Base-by-base conservation (phyloP, 53 echinoderm and acorn worm species). In the Zoroaster sp. region DNA sequence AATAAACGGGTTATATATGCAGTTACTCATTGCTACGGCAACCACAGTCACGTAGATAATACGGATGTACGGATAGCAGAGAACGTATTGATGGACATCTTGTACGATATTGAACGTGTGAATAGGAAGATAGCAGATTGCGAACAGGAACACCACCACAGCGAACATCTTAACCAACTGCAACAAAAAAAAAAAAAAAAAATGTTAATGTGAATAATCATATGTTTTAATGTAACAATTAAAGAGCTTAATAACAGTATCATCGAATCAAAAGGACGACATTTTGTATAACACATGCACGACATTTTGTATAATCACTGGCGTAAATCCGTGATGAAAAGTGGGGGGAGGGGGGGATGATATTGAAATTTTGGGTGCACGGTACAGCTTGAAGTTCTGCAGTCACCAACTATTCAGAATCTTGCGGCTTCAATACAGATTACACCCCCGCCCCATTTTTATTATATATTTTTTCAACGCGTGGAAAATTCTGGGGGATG, bases 91-190 rank as follows among this genome's bases (percentile, higher is more conserved):
- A 36, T 87, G 52, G 51, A 95, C 83, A 71, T 97, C 97, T 86
- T 92, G 90, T 8, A 95, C 87, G 69, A 97, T 92, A 42, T 88
- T 95, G 86, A 95, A 92, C n/a, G 90, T 87, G 85, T 97, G 97
- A 44, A 97, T 95, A 9, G 97, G 97, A 13, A 97, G 92, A 63
- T 97, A 97, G 43, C 97, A 97, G 69, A 97, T 88, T 4, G 97
- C 93, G 35, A 97, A 97, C 54, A 93, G 92, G 49, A 94, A 91
- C 25, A 96, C 94, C 25, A 96, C 90, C 10, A 92, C 92, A n/a
- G 97, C 97, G 51, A 97, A 97, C 93, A 97, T 90, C 88, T 97
- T 97, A 13, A 97, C 97, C 41, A 97, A 73, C 97, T 97, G 92
- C 32, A 46, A n/a, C n/a, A n/a, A 83, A 32, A 83, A 15, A 75